These are phyloP conservation scores for Achlya flavicornis DNA, from an alignment of 2,888 invertebrate species.

Conservation along the genomic window DNA sequence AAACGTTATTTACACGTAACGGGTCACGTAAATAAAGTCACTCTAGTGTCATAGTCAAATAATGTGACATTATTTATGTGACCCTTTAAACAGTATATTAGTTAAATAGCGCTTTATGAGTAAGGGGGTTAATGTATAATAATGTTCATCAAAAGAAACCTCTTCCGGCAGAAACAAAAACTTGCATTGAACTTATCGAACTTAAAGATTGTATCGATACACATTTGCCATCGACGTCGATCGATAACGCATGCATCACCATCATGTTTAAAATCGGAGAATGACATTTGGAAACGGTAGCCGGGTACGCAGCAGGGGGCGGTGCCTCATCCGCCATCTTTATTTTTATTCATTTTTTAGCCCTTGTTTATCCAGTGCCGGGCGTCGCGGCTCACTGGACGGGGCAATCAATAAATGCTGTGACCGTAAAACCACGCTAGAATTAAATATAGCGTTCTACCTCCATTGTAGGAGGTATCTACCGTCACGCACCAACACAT, in stretches of 20 bases:
- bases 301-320: constrained; percentile 74
- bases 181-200: constrained; percentile 11
- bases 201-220: constrained; percentile 34
- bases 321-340: constrained; percentile 75
- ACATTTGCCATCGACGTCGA: constrained; percentile 43
- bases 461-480: constrained; percentile 47
- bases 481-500: constrained; percentile 44
- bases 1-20: no score
- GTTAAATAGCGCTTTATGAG: no score
- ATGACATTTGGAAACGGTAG: constrained; percentile 82
- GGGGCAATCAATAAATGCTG: constrained; percentile 79
- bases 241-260: constrained; percentile 24
- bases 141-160: no score
- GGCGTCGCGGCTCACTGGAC: constrained; percentile 73
- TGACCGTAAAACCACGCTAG: constrained; percentile 72
- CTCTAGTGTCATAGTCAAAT: no score
- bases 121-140: no score
- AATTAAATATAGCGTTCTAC: constrained; percentile 69
- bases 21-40: no score
- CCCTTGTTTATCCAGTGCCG: constrained; percentile 80
- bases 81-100: no score
- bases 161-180: no score
- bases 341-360: constrained; percentile 72
- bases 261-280: constrained; percentile 52
- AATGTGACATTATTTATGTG: no score